Conservation (phyloP, 2,888 invertebrate species). For the Papilio elwesi region DNA sequence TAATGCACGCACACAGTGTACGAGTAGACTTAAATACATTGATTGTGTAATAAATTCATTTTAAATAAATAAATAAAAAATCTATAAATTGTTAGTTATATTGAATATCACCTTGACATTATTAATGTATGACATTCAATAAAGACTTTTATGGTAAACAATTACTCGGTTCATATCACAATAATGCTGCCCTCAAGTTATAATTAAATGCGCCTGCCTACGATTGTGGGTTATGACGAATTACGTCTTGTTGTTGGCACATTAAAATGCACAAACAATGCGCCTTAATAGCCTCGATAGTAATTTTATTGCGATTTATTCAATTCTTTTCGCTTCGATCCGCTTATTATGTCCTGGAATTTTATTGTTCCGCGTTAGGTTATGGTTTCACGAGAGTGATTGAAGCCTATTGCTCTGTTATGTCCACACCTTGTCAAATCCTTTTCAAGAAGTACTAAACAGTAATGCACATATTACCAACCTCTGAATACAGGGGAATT, state of each 20-base stretch:
- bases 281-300: not conserved
- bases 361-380: constrained; percentile 30
- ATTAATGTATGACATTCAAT: constrained; percentile 19
- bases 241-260: constrained; percentile 2
- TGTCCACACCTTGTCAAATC: not conserved
- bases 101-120: constrained; percentile 23
- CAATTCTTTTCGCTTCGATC: constrained; percentile 32
- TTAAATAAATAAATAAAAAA: constrained; percentile 9
- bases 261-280: constrained; percentile 25
- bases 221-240: constrained; percentile 9
- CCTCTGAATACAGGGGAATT: too few relatives aligned
- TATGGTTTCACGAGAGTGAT: not conserved
- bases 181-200: constrained; percentile 20
- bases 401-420: not conserved
- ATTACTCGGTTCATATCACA: constrained; percentile 7
- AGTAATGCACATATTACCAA: too few relatives aligned
- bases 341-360: constrained; percentile 21
- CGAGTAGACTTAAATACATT: not conserved
- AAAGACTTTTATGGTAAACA: constrained; percentile 28
- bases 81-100: not conserved
- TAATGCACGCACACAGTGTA: too few relatives aligned
- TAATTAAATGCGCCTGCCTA: constrained; percentile 24
- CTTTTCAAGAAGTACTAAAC: too few relatives aligned
- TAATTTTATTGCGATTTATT: constrained; percentile 26
- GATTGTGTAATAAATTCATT: constrained; percentile 1